phyloP scores from a whole-genome alignment of 2,797 vertebrate species.

The Semaprochilodus insignis region DNA sequence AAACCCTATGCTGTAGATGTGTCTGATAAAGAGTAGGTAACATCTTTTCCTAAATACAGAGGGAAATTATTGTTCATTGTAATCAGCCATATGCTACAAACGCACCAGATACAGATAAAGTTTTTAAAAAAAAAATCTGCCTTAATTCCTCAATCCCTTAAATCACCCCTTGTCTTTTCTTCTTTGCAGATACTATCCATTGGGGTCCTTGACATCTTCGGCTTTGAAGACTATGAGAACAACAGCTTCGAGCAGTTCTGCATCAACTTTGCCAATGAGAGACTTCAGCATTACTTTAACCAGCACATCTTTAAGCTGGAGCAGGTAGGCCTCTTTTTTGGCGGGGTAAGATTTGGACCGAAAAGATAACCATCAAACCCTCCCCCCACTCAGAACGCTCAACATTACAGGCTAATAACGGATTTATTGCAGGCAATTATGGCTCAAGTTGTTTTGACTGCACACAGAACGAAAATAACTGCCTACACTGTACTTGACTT shows the following conservation, averaged over 20 bases:
- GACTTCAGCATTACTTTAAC: constrained; percentile 99
- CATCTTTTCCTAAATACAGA: too few relatives aligned
- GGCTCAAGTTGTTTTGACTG: constrained; percentile 39
- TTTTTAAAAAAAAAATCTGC: too few relatives aligned
- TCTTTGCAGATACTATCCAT: constrained; percentile 90
- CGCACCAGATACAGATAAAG: too few relatives aligned
- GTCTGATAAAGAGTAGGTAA: too few relatives aligned
- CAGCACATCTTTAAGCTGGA: constrained; percentile 98
- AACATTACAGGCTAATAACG: constrained; percentile 34
- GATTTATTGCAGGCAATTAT: constrained; percentile 48
- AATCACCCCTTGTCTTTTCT: not conserved
- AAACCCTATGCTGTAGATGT: too few relatives aligned
- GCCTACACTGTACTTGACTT: constrained; percentile 14
- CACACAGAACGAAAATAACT: constrained; percentile 22
- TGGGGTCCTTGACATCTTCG: constrained; percentile 97
- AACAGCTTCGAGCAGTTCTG: constrained; percentile 99
- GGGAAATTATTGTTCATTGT: too few relatives aligned
- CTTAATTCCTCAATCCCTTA: too few relatives aligned
- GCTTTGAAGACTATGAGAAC: constrained; percentile 98
- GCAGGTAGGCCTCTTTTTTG: constrained; percentile 79
- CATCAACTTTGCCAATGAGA: constrained; percentile 98
- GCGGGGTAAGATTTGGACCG: not conserved
- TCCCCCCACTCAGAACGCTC: constrained; percentile 16
- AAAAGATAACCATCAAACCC: constrained; percentile 14
- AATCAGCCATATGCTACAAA: too few relatives aligned